Conservation (phyloP, 2,113 vertebrate species). For the Rhinogobius similis region DNA sequence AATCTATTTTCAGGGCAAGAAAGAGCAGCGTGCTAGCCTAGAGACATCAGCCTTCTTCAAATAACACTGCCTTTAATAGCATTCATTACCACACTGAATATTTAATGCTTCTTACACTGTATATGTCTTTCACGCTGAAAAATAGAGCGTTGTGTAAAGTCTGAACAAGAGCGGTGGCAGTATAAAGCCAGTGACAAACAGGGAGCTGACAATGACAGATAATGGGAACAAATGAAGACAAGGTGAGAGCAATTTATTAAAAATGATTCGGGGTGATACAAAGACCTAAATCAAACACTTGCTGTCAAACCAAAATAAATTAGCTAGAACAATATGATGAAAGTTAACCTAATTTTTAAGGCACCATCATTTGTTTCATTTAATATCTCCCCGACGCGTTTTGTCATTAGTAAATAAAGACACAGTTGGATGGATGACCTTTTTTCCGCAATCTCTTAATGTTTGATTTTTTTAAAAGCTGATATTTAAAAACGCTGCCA, state of each 20-base stretch:
- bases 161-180: constrained; percentile 7
- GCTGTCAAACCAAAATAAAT: constrained; percentile 28
- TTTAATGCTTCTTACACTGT: background rate
- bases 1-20: background rate
- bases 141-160: constrained; percentile 13
- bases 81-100: background rate
- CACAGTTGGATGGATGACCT: constrained; percentile 9
- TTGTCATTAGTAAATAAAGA: constrained; percentile 11
- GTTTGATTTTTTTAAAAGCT: constrained; percentile 7
- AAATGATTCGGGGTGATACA: constrained; percentile 19
- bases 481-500: constrained; percentile 9
- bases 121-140: background rate
- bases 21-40: background rate
- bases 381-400: background rate
- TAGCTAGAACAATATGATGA: constrained; percentile 15
- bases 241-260: constrained; percentile 36
- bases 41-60: background rate
- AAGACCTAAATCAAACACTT: constrained; percentile 14
- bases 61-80: background rate
- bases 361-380: constrained; percentile 10
- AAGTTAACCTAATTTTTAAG: constrained; percentile 10
- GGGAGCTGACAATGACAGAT: constrained; percentile 16
- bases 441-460: background rate
- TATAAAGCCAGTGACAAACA: constrained; percentile 19
- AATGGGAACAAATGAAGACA: constrained; percentile 40